Conservation (phyloP, 2,113 vertebrate species). For the Acrocephalus kingi region DNA sequence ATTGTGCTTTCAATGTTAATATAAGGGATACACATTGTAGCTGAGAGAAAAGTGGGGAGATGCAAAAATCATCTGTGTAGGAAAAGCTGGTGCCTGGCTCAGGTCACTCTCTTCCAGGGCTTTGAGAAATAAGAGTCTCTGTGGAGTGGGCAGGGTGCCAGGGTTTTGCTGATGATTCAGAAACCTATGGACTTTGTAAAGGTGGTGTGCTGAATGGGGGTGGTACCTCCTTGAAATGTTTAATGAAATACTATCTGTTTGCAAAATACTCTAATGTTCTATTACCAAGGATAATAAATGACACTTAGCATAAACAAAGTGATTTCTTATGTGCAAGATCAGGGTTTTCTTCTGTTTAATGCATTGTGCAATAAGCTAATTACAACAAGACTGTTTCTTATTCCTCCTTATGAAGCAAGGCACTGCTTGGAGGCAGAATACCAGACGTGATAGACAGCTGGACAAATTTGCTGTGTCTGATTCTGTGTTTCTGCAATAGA, state of each 20-base stretch:
- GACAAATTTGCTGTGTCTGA: constrained; percentile 17
- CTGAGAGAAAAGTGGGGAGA: background rate
- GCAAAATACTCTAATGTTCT: background rate
- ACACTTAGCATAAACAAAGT: background rate
- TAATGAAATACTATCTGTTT: background rate
- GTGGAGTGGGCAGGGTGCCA: background rate
- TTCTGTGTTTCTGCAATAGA: constrained; percentile 12
- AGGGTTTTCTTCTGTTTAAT: constrained; percentile 12
- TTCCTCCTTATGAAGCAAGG: background rate
- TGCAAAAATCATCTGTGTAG: background rate
- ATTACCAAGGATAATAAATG: background rate
- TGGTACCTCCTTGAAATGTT: background rate
- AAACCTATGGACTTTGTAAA: background rate
- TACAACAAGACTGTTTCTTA: constrained; percentile 4
- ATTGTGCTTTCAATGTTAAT: background rate
- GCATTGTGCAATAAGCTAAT: constrained; percentile 15
- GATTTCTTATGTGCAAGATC: background rate
- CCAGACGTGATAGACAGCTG: constrained; percentile 22
- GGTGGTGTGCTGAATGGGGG: background rate
- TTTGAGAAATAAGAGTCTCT: background rate
- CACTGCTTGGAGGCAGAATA: constrained; percentile 48
- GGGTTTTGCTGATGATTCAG: background rate
- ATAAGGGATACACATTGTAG: too few relatives aligned
- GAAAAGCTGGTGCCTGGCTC: background rate
- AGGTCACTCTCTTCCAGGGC: background rate